phyloP scores from a whole-genome alignment of 2,797 vertebrate species.

The Amniataba percoides region DNA sequence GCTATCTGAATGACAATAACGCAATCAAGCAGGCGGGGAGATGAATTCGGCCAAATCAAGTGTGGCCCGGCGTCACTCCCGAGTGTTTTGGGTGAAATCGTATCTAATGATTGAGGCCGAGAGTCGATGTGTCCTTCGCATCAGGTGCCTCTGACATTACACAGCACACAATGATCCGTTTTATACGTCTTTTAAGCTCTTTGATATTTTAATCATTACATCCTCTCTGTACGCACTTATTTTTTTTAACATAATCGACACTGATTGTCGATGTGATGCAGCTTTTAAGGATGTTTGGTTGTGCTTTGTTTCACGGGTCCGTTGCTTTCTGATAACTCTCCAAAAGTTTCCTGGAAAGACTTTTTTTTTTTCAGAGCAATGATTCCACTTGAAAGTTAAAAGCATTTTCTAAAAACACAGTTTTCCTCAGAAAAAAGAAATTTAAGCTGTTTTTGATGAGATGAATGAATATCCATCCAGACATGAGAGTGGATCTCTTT shows the following conservation, averaged over 20 bases:
- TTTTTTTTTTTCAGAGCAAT: background rate
- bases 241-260: conserved; percentile 14
- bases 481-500: too few species aligned
- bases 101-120: conserved; percentile 49
- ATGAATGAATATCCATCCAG: too few species aligned
- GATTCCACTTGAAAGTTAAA: too few species aligned
- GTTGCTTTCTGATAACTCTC: background rate
- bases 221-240: conserved; percentile 19
- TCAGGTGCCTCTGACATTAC: conserved; percentile 56
- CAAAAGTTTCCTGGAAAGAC: conserved; percentile 13
- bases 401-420: background rate
- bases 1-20: conserved; percentile 72
- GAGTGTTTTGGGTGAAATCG: conserved; percentile 42
- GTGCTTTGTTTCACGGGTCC: conserved; percentile 12
- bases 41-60: conserved; percentile 67
- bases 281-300: conserved; percentile 19
- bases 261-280: conserved; percentile 26
- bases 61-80: conserved; percentile 15
- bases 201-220: conserved; percentile 24
- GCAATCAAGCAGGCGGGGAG: conserved; percentile 58
- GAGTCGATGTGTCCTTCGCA: conserved; percentile 11
- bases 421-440: background rate
- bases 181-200: conserved; percentile 50
- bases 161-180: conserved; percentile 36
- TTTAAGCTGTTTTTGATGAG: too few species aligned